Evolutionary conservation across 2,888 invertebrate species (phyloP).

Genomic region (Lasioglossum calceatum): DNA sequence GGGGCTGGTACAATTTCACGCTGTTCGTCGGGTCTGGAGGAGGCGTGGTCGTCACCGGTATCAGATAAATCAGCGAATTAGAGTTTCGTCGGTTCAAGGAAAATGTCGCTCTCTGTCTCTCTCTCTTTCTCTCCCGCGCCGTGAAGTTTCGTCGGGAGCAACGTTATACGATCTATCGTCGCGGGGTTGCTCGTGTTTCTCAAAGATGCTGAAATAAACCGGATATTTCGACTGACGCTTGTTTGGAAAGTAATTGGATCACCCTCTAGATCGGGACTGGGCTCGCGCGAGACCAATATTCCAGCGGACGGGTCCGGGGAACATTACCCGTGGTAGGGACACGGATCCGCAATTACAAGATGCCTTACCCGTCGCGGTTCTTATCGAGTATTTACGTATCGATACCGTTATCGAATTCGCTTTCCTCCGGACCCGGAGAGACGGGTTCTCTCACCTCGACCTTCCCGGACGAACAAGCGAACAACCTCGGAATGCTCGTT

Average conservation of each 20-base stretch:
- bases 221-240: constrained; percentile 54
- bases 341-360: constrained; percentile 79
- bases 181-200: constrained; percentile 55
- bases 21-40: background rate
- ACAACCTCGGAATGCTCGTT: constrained; percentile 63
- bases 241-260: constrained; percentile 71
- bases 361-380: constrained; percentile 47
- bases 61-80: constrained; percentile 52
- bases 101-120: constrained; percentile 15
- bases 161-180: constrained; percentile 51
- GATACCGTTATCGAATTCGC: constrained; percentile 71
- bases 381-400: constrained; percentile 75
- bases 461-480: constrained; percentile 61
- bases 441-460: constrained; percentile 57
- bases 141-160: constrained; percentile 16
- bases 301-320: constrained; percentile 53
- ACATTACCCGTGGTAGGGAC: constrained; percentile 70
- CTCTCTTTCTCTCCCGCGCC: background rate
- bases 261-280: constrained; percentile 63
- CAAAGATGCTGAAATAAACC: constrained; percentile 64
- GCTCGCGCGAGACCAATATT: constrained; percentile 60
- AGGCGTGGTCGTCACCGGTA: constrained; percentile 16
- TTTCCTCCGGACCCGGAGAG: constrained; percentile 25
- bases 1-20: constrained; percentile 28
- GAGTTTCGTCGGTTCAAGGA: constrained; percentile 20